Evolutionary conservation across 2,113 vertebrate genomes (phyloP).

Genomic region (Bostrychus sinensis): DNA sequence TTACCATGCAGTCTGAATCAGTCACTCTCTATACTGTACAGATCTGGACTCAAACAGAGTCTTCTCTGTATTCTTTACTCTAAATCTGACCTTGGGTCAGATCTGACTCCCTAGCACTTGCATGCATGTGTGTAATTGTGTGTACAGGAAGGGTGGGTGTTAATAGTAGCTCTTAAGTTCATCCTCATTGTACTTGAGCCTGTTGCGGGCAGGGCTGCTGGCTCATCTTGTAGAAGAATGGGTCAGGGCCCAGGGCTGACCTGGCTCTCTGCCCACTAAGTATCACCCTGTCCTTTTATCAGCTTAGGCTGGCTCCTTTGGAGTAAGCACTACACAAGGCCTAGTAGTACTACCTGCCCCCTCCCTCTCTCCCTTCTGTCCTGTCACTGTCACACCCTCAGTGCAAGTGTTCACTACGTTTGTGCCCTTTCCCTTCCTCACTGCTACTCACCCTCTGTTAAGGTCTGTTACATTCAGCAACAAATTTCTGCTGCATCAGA

Average conservation of each 20-base stretch:
- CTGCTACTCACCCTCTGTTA: slow-evolving; percentile 48
- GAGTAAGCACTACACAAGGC: slow-evolving; percentile 54
- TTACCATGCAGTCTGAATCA: slow-evolving; percentile 47
- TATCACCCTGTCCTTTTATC: slow-evolving; percentile 73
- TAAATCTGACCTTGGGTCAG: background rate
- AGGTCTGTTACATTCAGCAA: slow-evolving; percentile 74
- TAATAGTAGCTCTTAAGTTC: slow-evolving; percentile 71
- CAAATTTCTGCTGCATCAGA: slow-evolving; percentile 77
- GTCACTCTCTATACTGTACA: slow-evolving; percentile 7
- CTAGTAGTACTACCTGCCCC: slow-evolving; percentile 58
- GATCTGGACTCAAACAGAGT: background rate
- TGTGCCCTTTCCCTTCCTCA: slow-evolving; percentile 12
- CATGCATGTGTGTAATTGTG: background rate
- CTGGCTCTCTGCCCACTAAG: slow-evolving; percentile 67
- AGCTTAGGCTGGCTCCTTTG: slow-evolving; percentile 66
- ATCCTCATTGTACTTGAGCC: slow-evolving; percentile 57
- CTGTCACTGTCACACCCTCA: background rate
- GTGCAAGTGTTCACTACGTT: slow-evolving; percentile 2
- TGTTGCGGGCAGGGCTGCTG: slow-evolving; percentile 62
- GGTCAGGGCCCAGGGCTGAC: slow-evolving; percentile 63
- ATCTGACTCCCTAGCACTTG: background rate
- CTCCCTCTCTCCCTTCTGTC: background rate
- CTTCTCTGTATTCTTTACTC: background rate
- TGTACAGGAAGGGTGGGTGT: slow-evolving; percentile 29
- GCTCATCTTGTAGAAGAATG: slow-evolving; percentile 72